Base-by-base conservation (phyloP, 2,888 invertebrate species). In the Lasioglossum morio region DNA sequence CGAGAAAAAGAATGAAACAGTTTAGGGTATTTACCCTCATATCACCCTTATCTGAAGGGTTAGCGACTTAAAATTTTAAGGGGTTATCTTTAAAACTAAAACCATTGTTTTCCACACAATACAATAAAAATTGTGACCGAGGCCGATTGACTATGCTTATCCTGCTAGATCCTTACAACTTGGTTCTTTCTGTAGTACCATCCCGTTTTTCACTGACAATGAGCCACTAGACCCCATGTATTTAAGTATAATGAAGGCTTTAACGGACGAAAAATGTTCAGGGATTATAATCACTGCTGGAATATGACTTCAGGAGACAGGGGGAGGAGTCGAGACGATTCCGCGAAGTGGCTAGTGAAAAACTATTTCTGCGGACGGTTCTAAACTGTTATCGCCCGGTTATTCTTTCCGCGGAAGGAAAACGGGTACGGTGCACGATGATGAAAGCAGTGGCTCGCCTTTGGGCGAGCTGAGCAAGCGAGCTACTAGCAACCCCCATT, bases 401-500 rank as follows among this genome's bases (percentile, higher is more conserved):
- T 30, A 34, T n/a, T 19, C 19, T 72, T 46, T 70, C 37, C 69
- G 69, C 46, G 81, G 23, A 60, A 46, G 60, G 40, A 19, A 76
- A 63, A 63, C 27, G 30, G 16, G 27, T 2, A 30, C 7, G 60
- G 30, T 63, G 60, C 60, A 5, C 27, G 60, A 30, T 63, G 57
- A 76, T 40, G 66, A 19, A 75, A 72, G 27, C 37, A n/a, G 19
- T 60, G 72, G 53, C 27, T 75, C 70, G 12, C 53, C 66, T 77
- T 81, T 48, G 69, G 74, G 40, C 81, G 77, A 74, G 60, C 53
- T 10, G 72, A 63, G 46, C 72, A 40, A 46, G 66, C 53, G 57
- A 43, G 53, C 53, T 53, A 53, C 53, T n/a, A 53, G 53, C 53
- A 53, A 10, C 53, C 82, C 73, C 53, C 77, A 69, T 77, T 86